phyloP scores from a whole-genome alignment of 2,113 vertebrate genomes.

The Manacus vitellinus region DNA sequence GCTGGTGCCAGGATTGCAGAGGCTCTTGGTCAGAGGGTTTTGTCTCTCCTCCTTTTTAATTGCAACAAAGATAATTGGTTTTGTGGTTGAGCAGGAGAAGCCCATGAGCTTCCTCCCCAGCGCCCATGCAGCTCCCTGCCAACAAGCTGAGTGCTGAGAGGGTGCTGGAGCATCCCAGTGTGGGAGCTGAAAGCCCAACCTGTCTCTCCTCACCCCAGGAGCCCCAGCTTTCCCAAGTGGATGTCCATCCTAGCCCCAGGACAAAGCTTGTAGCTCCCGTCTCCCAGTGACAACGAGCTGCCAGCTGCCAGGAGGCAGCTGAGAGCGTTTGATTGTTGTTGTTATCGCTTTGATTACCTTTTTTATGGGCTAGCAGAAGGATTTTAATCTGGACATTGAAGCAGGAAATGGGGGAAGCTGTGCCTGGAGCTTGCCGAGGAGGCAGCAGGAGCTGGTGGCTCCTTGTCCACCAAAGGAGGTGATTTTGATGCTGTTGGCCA shows the following conservation, averaged over 20 bases:
- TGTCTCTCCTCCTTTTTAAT: background rate
- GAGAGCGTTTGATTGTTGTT: background rate
- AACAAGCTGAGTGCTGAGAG: background rate
- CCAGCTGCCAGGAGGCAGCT: background rate
- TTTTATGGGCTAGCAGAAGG: background rate
- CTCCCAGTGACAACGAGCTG: rapidly evolving
- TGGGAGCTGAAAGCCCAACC: background rate
- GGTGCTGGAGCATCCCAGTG: background rate
- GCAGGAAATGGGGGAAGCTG: background rate
- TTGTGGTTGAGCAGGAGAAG: background rate
- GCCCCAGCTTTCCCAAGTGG: background rate
- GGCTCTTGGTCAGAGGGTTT: background rate
- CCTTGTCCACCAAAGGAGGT: background rate
- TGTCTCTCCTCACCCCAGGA: rapidly evolving
- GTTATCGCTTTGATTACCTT: background rate
- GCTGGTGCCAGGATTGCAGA: background rate
- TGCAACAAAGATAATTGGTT: background rate
- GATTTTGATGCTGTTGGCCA: background rate
- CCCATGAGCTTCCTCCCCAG: background rate
- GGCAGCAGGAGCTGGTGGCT: background rate
- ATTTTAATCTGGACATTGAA: conserved; percentile 12
- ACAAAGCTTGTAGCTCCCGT: background rate
- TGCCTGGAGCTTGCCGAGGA: background rate
- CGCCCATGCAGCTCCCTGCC: background rate
- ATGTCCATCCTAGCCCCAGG: background rate